phyloP scores from a whole-genome alignment of 2,113 vertebrate genomes.

The Oreochromis aureus region DNA sequence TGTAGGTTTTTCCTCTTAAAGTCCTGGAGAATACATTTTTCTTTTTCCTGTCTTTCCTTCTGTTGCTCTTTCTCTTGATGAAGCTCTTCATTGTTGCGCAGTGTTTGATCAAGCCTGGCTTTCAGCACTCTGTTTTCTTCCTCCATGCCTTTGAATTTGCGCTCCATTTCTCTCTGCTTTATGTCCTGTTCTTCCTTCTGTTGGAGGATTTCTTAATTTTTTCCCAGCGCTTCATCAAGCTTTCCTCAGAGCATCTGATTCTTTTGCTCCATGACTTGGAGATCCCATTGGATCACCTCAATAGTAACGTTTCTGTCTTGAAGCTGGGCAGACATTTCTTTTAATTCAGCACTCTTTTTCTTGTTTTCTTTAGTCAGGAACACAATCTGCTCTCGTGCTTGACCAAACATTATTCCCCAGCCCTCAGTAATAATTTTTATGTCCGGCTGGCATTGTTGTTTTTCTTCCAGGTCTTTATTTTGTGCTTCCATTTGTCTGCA shows the following conservation, averaged over 20 bases:
- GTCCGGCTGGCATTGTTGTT: neutral
- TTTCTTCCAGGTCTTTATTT: neutral
- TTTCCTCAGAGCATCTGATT: accelerated
- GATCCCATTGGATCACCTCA: neutral
- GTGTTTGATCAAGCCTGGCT: neutral
- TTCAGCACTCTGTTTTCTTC: neutral
- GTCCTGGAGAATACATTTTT: neutral
- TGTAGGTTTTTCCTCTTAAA: neutral
- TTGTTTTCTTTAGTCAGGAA: neutral
- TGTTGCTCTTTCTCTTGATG: neutral
- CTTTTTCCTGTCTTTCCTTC: neutral
- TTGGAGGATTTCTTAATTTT: neutral
- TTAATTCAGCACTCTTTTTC: neutral
- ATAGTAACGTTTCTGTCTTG: neutral
- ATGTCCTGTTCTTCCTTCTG: neutral
- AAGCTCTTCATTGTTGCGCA: neutral
- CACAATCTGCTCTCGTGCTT: neutral
- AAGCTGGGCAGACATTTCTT: neutral
- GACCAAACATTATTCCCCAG: neutral
- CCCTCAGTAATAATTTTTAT: neutral
- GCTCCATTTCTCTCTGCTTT: neutral
- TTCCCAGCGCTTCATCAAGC: accelerated
- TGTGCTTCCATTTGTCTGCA: neutral
- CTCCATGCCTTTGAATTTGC: neutral
- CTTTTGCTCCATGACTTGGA: neutral